These are phyloP conservation scores for Cordylochernes scorpioides DNA, from an alignment of 2,888 invertebrate species.

Conservation along the genomic window DNA sequence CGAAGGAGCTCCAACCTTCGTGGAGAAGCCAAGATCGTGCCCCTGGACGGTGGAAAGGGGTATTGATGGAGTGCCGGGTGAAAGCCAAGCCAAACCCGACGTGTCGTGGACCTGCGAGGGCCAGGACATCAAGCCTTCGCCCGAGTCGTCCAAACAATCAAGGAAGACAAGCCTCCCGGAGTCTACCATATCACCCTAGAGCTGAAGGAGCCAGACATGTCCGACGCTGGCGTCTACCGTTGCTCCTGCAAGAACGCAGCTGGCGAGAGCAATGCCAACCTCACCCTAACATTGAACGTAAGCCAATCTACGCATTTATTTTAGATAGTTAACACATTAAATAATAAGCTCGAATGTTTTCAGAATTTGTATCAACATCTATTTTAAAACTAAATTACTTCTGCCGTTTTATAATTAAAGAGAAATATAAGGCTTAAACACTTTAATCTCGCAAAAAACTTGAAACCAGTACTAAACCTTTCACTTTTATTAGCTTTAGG, in stretches of 20 bases:
- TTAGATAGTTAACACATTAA: too few species aligned
- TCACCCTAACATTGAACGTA: slow-evolving; percentile 91
- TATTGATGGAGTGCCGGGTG: slow-evolving; percentile 82
- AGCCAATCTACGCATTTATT: slow-evolving; percentile 22
- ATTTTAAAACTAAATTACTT: too few species aligned
- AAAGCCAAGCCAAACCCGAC: slow-evolving; percentile 67
- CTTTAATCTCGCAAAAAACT: too few species aligned
- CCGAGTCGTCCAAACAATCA: slow-evolving; percentile 42
- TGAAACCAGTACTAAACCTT: too few species aligned
- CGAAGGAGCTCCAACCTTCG: slow-evolving; percentile 53
- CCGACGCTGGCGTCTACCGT: slow-evolving; percentile 91
- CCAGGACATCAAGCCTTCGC: slow-evolving; percentile 8
- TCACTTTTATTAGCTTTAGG: too few species aligned
- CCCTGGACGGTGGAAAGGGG: slow-evolving; percentile 82
- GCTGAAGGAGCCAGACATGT: slow-evolving; percentile 68
- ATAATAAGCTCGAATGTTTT: too few species aligned
- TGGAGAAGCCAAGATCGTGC: slow-evolving; percentile 96
- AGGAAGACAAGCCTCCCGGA: slow-evolving; percentile 53
- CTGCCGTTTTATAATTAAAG: too few species aligned
- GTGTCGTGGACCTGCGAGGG: slow-evolving; percentile 14
- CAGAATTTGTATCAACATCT: too few species aligned
- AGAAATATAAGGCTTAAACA: too few species aligned
- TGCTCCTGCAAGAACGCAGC: slow-evolving; percentile 86
- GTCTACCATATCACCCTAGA: slow-evolving; percentile 63
- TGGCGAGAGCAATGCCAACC: slow-evolving; percentile 87